Base-by-base conservation (phyloP, 2,797 vertebrate genomes). In the Acanthopagrus latus region DNA sequence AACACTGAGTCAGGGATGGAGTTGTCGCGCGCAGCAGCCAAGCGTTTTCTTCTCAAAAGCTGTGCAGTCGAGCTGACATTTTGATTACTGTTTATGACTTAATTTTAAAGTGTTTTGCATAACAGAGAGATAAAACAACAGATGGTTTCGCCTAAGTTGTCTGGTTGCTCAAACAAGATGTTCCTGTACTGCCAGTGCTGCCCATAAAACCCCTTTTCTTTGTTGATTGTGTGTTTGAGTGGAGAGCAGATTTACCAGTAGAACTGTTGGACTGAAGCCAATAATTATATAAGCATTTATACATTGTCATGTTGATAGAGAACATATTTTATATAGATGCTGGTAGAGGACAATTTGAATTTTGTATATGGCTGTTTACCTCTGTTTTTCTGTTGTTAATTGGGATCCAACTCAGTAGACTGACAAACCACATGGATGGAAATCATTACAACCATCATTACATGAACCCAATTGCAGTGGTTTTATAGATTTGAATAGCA, bases 41-140 rank as follows among this genome's bases (percentile, higher is more conserved):
- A 43, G 6, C n/a, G 5, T 14, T 48, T 16, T 10, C 27, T 56
- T 63, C 48, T 43, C 58, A 41, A 56, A 51, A 57, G 44, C 50
- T 48, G 44, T 17, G 13, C 47, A 51, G 57, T 20, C 14, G 7
- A 50, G 64, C 2, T 56, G 77, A 82, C 82, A 47, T 64, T 78
- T 60, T 50, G 66, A 78, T 72, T 47, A 47, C 60, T 41, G 60
- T 83, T 81, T 81, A 83, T 85, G 33, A 47, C 60, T 75, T 85
- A 54, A 80, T 82, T 72, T 67, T 72, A 38, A 68, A 68, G 23
- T 10, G 5, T 20, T 77, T 64, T 78, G 62, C 62, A 56, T 70
- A 71, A 57, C n/a, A 66, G 25, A 60, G 68, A 58, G 60, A 64
- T 50, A 29, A 17, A 59, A 25, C 25, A 64, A 41, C 82, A 78